Base-by-base conservation (phyloP, 2,888 invertebrate species). In the Osmoderma eremita region DNA sequence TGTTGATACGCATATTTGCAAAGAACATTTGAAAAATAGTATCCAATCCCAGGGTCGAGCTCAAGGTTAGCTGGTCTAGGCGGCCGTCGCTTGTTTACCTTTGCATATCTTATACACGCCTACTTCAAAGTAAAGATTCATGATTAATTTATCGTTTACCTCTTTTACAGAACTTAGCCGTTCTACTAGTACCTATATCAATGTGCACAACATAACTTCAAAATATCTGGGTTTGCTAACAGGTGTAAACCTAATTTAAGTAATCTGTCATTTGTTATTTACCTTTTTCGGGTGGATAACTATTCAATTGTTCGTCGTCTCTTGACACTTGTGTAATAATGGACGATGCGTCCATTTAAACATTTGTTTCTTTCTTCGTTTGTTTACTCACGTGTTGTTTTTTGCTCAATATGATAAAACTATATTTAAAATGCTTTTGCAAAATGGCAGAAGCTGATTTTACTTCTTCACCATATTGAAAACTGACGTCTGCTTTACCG, bases 251-350 rank as follows among this genome's bases (percentile, higher is more conserved):
- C 51, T 70, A 67, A 67, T 69, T 67, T 63, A 70, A 69, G 67
- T 72, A 69, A 70, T 72, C 73, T 77, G 77, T 77, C 77, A 76
- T 67, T 75, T 73, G 70, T 78, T 79, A 79, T 80, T 89, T 89
- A 95, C 95, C 94, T 94, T 95, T 94, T 87, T 94, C 95, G 87
- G 91, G 88, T 85, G 91, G 88, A 88, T 91, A 92, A 87, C 91
- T 93, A 88, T 92, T 94, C 86, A 94, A 89, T 88, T 93, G 92
- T 86, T 95, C 95, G 90, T 95, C 95, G 91, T 96, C 95, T 88
- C 95, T 92, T 88, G 93, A 93, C 90, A 95, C 96, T 91, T 95
- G 95, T 87, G 95, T 95, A 87, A 96, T 96, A 89, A 96, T 95
- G 92, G 95, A 96, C 93, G 95, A 93, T 91, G 94, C 94, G 94